phyloP scores from a whole-genome alignment of 2,888 invertebrate species.

The Subacronicta megacephala region DNA sequence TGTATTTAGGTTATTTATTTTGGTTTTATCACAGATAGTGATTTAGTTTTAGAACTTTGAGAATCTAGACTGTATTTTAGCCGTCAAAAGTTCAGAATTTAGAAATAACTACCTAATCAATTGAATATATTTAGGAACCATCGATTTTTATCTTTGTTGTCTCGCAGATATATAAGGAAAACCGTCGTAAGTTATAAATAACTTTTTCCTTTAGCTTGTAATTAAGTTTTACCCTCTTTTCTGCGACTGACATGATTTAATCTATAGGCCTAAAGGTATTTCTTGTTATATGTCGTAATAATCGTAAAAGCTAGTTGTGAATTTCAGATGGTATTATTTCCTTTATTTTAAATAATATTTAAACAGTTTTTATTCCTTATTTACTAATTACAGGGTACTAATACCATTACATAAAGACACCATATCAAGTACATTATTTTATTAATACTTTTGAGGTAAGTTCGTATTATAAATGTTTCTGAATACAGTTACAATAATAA shows the following conservation, averaged over 20 bases:
- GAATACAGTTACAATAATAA: no score
- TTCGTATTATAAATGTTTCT: no score
- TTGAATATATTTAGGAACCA: background rate
- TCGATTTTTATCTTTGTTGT: background rate
- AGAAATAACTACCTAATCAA: no score
- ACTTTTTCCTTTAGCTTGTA: conserved; percentile 11
- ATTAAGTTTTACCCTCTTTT: conserved; percentile 18
- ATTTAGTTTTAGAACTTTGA: no score
- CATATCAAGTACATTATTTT: no score
- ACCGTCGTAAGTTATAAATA: conserved; percentile 20
- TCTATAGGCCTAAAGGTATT: conserved; percentile 20
- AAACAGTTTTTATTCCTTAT: background rate
- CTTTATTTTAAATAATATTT: background rate
- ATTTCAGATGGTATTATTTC: conserved; percentile 6
- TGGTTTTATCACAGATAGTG: no score
- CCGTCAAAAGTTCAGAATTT: no score
- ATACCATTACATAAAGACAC: background rate
- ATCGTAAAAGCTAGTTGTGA: conserved; percentile 17
- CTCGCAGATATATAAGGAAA: background rate
- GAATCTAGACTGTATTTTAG: no score
- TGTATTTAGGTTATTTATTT: no score
- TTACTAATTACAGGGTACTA: background rate
- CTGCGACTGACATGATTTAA: conserved; percentile 23
- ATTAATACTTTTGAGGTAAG: no score
- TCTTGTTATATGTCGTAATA: conserved; percentile 16